Base-by-base conservation (phyloP, 2,797 vertebrate genomes). In the Tinamus major region DNA sequence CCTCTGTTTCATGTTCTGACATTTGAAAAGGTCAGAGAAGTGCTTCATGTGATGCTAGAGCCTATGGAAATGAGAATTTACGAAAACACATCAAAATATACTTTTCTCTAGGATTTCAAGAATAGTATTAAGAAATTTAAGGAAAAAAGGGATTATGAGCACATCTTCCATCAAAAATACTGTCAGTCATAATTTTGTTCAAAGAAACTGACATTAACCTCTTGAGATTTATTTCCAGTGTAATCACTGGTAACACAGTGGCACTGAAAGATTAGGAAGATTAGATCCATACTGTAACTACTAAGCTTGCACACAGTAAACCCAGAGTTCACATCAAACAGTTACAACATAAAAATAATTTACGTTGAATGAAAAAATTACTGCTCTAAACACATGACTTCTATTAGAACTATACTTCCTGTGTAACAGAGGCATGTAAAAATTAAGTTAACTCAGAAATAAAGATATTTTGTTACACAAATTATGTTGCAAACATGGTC, bases 401-500 rank as follows among this genome's bases (percentile, higher is more conserved):
- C 79, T 95, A 95, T 96, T 97, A 96, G 92, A 92, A 92, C 82
- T 93, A 84, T 90, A 83, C 93, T 95, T 96, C 93, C 94, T 96
- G 83, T 58, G 83, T 74, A 96, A 92, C 53, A 93, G 85, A 90
- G 94, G 92, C 93, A 95, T 85, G 80, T 67, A 95, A 96, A 97
- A 97, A 96, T 96, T 96, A 82, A 96, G 93, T 96, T 96, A 96
- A 72, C 84, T 96, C 85, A 75, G 62, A 97, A 97, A 95, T 92
- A 96, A 89, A 96, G 95, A 79, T 95, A 96, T 97, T 97, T 92
- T 93, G 95, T 92, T 96, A 92, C 88, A 94, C 81, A 90, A 94
- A 95, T 92, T 96, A 92, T 91, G 81, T 59, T 86, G 91, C 71
- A 96, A 95, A 93, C 71, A 77, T 65, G 71, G 79, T 92, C 72